Evolutionary conservation across 2,113 vertebrate species (phyloP).

Genomic region (Amblyopsis rosae): DNA sequence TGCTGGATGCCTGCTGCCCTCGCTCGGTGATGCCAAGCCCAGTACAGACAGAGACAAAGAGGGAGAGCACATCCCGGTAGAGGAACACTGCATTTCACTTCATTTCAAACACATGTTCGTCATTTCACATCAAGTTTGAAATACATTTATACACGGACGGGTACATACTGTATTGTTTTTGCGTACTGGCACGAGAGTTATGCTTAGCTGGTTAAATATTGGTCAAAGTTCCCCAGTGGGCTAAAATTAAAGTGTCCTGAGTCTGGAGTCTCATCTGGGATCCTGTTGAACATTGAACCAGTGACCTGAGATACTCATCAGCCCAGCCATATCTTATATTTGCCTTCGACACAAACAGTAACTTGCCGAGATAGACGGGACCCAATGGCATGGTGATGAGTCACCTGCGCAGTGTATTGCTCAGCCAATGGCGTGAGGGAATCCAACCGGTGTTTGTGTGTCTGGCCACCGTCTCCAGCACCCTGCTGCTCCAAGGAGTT

Average conservation of each 20-base stretch:
- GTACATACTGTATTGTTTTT: background rate
- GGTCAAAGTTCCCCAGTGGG: too few species aligned
- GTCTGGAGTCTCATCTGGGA: background rate
- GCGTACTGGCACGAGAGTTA: background rate
- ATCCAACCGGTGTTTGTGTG: slow-evolving; percentile 23
- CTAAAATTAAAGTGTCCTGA: too few species aligned
- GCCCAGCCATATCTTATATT: background rate
- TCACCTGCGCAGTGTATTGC: slow-evolving; percentile 22
- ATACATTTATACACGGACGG: background rate
- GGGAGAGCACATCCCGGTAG: background rate
- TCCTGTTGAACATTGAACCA: background rate
- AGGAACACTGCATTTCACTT: background rate
- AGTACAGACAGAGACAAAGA: background rate
- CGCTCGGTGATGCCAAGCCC: slow-evolving; percentile 5
- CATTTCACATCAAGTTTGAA: background rate
- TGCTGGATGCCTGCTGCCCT: slow-evolving; percentile 3
- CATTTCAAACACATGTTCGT: background rate
- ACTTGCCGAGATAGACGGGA: slow-evolving; percentile 1
- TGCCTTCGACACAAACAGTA: slow-evolving; percentile 12
- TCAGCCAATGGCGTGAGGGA: slow-evolving; percentile 36
- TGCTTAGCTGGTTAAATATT: background rate
- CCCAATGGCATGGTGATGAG: background rate
- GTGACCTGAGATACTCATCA: slow-evolving; percentile 2
- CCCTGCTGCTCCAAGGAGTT: slow-evolving; percentile 57
- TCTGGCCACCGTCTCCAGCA: slow-evolving; percentile 67